Percentiles rank a stretch among this genome's conserved stretches.
Conservation (phyloP, 2,797 vertebrate species). For the Aldrovandia affinis region DNA sequence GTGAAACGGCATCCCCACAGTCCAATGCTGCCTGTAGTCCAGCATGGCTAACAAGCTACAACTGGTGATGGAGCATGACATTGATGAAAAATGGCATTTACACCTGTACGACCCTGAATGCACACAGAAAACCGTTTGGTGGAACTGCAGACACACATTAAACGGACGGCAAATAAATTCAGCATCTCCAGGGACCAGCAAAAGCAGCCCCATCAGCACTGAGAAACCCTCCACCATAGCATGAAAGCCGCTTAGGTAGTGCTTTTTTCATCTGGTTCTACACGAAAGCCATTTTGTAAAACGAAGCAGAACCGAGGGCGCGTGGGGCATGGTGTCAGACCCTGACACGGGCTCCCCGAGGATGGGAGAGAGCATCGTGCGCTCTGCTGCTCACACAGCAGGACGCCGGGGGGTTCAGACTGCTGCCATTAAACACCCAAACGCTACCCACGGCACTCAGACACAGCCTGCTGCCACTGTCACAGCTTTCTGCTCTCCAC, state of each 20-base stretch:
- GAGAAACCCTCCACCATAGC: neutral
- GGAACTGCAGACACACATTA: neutral
- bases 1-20: neutral
- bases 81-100: slow-evolving; percentile 13
- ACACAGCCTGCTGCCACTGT: neutral
- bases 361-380: neutral
- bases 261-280: neutral
- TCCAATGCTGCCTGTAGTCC: neutral
- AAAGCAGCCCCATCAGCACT: neutral
- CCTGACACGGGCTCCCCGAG: neutral
- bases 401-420: neutral
- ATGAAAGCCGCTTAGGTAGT: neutral
- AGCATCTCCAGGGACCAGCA: neutral
- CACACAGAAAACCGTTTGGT: neutral
- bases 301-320: neutral
- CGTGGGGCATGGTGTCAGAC: neutral
- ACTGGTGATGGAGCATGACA: neutral
- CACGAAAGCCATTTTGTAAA: neutral
- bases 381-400: neutral
- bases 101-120: neutral
- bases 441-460: neutral
- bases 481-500: neutral
- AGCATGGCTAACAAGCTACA: slow-evolving; percentile 4
- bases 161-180: neutral
- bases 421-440: neutral